A percentile compares a stretch with the other conserved stretches of the same genome.
Conservation (phyloP, 2,888 invertebrate genomes). For the Gastracanthus pulcherrimus region DNA sequence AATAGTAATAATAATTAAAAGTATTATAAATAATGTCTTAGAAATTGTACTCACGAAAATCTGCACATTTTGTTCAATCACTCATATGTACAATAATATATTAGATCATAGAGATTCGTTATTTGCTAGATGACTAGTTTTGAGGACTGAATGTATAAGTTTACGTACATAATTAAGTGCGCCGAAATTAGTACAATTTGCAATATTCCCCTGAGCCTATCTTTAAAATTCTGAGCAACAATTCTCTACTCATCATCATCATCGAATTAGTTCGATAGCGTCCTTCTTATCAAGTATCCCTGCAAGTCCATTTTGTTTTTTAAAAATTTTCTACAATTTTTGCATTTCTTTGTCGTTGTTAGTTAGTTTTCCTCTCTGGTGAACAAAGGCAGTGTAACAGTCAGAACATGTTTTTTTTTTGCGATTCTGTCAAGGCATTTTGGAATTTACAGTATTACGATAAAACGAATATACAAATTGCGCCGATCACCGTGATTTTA, state of each 20-base stretch:
- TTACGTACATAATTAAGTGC: conserved; percentile 52
- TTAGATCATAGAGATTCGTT: conserved; percentile 60
- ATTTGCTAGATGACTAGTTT: conserved; percentile 64
- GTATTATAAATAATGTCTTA: conserved; percentile 31
- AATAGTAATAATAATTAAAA: conserved; percentile 18
- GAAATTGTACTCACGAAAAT: conserved; percentile 32
- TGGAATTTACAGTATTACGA: conserved; percentile 28
- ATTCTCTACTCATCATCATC: not conserved
- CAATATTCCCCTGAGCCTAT: conserved; percentile 47
- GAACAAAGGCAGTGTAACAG: conserved; percentile 47
- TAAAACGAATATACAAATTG: conserved; percentile 14
- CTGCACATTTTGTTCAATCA: conserved; percentile 54
- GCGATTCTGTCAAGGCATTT: conserved; percentile 41
- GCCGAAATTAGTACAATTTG: conserved; percentile 46
- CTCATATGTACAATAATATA: conserved; percentile 59
- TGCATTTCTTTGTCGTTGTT: conserved; percentile 27
- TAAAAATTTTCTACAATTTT: conserved; percentile 20
- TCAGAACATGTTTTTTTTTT: conserved; percentile 40
- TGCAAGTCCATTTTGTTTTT: conserved; percentile 26
- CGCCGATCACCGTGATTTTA: not conserved
- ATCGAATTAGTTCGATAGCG: not conserved
- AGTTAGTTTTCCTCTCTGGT: conserved; percentile 35
- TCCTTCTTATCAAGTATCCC: not conserved
- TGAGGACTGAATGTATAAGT: conserved; percentile 62
- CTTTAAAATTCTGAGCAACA: conserved; percentile 33